These are phyloP conservation scores for Numenius arquata DNA, from an alignment of 2,113 vertebrate species.

Conservation along the genomic window DNA sequence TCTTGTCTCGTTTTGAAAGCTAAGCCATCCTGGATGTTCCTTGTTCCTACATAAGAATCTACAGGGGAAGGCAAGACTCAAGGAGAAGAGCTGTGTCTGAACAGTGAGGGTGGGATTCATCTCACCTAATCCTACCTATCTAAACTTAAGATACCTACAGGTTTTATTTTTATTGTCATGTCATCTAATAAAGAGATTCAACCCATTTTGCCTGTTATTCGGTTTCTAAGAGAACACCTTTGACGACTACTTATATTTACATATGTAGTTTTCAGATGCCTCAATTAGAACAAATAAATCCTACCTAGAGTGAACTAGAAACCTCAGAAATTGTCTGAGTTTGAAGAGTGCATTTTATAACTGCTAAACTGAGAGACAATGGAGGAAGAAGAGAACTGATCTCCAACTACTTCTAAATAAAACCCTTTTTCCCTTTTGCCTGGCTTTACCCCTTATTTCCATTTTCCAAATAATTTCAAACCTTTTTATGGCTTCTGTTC, in stretches of 20 bases:
- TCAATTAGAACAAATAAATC: not conserved
- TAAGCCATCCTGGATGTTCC: not conserved
- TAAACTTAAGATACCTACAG: not conserved
- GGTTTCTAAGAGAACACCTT: not conserved
- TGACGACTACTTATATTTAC: not conserved
- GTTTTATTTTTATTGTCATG: not conserved
- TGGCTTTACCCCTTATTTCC: not conserved
- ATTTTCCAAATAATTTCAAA: not conserved
- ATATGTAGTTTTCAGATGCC: not conserved
- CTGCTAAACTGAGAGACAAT: not conserved
- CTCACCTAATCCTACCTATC: fast-evolving
- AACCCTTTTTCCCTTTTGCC: not conserved
- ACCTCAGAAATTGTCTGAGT: not conserved
- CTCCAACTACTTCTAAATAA: not conserved
- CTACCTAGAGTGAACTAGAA: not conserved
- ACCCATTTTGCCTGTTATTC: not conserved
- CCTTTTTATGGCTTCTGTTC: not conserved
- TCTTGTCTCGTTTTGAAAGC: not conserved
- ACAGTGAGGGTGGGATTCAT: not conserved
- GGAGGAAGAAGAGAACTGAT: not conserved
- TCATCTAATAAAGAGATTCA: not conserved
- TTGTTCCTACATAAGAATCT: not conserved
- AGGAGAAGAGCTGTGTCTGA: not conserved
- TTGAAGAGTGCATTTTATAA: not conserved
- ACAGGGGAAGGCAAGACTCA: not conserved